phyloP scores from a whole-genome alignment of 2,888 invertebrate species.

The Branchipolynoe longqiensis region DNA sequence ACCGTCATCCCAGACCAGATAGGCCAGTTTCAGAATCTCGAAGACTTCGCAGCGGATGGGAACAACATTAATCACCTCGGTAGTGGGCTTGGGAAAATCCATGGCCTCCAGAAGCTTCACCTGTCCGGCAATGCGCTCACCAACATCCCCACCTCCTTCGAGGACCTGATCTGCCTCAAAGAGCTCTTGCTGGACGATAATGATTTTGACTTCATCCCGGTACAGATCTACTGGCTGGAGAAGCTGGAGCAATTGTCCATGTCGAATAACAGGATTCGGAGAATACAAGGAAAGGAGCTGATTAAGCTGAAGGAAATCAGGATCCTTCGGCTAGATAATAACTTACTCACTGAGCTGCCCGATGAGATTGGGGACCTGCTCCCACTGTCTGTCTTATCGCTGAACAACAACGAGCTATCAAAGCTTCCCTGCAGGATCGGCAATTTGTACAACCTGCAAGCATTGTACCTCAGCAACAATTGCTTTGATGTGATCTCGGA shows the following conservation, averaged over 20 bases:
- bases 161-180: constrained; percentile 73
- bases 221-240: constrained; percentile 69
- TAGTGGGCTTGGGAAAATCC: constrained; percentile 75
- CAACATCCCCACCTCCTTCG: constrained; percentile 76
- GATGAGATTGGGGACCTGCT: constrained; percentile 71
- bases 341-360: constrained; percentile 73
- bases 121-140: constrained; percentile 78
- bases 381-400: constrained; percentile 72
- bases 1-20: constrained; percentile 73
- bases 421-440: constrained; percentile 74
- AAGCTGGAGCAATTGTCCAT: constrained; percentile 75
- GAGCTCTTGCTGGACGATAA: constrained; percentile 77
- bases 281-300: constrained; percentile 73
- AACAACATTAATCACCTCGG: constrained; percentile 75
- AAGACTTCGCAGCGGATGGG: constrained; percentile 75
- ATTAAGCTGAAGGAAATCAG: constrained; percentile 71
- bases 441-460: constrained; percentile 74
- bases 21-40: constrained; percentile 71
- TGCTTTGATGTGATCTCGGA: constrained; percentile 73
- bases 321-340: constrained; percentile 76
- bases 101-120: constrained; percentile 73
- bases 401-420: constrained; percentile 75
- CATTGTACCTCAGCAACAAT: constrained; percentile 77
- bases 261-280: constrained; percentile 74
- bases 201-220: constrained; percentile 78